Percentiles rank a stretch among this genome's conserved stretches.
phyloP scores from a whole-genome alignment of 37 sponge, comb jelly and placozoan genomes.

The Haliclona indistincta region DNA sequence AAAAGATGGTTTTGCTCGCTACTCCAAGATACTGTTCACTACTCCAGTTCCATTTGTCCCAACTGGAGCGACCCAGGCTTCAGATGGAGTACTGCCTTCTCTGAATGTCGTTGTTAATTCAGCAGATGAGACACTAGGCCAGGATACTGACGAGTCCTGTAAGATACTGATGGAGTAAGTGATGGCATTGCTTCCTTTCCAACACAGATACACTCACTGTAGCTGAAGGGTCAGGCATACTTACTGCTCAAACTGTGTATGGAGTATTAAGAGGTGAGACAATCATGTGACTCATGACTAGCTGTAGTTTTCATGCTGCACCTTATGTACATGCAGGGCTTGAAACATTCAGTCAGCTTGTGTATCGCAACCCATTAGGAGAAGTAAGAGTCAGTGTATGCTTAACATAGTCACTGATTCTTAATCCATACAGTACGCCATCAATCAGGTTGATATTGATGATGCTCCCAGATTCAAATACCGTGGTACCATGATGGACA shows the following conservation, averaged over 20 bases:
- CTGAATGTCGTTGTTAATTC: slow-evolving; percentile 45
- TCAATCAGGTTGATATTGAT: slow-evolving; percentile 27
- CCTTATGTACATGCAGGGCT: slow-evolving; percentile 52
- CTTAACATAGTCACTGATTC: neutral
- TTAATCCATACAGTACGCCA: slow-evolving; percentile 10
- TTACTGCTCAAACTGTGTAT: slow-evolving; percentile 74
- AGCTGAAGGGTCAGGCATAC: slow-evolving; percentile 16
- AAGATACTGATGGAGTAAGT: too few species aligned
- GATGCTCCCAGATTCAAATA: slow-evolving; percentile 82
- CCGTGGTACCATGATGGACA: slow-evolving; percentile 88
- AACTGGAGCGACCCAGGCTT: neutral
- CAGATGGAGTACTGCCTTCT: neutral
- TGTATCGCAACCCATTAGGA: slow-evolving; percentile 36
- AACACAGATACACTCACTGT: slow-evolving; percentile 34
- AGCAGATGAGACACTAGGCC: slow-evolving; percentile 32
- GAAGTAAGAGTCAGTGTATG: slow-evolving; percentile 12
- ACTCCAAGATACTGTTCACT: slow-evolving; percentile 52
- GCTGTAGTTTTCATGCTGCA: too few species aligned
- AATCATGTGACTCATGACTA: neutral
- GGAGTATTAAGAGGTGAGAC: slow-evolving; percentile 76
- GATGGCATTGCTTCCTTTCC: too few species aligned
- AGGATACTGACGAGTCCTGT: slow-evolving; percentile 69
- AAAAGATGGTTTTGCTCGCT: slow-evolving; percentile 61
- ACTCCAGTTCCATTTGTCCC: slow-evolving; percentile 35
- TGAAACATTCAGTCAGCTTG: slow-evolving; percentile 92